Percentiles rank a stretch among this genome's conserved stretches.
These are phyloP conservation scores for Celastrina argiolus DNA, from an alignment of 2,888 invertebrate genomes.

Conservation along the genomic window DNA sequence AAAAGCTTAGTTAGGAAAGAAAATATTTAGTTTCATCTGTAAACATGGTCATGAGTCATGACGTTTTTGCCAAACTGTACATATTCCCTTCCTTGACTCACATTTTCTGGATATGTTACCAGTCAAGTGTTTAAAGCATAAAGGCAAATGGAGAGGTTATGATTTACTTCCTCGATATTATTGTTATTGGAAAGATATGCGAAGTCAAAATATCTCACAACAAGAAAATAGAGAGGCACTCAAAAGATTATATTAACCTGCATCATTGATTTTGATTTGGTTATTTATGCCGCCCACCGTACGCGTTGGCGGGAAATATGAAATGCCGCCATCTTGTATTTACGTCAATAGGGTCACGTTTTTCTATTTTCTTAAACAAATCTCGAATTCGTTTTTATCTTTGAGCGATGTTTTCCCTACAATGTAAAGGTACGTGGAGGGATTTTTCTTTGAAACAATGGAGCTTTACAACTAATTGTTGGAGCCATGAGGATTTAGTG, in stretches of 20 bases:
- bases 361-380: conserved; percentile 57
- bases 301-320: conserved; percentile 52
- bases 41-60: too few relatives aligned
- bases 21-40: too few relatives aligned
- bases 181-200: too few relatives aligned
- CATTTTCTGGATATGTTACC: too few relatives aligned
- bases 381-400: conserved; percentile 39
- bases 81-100: too few relatives aligned
- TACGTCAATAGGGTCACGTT: conserved; percentile 64
- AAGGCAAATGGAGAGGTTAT: too few relatives aligned
- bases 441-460: conserved; percentile 13
- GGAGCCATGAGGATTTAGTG: conserved; percentile 14
- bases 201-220: not conserved
- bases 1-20: too few relatives aligned
- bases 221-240: not conserved
- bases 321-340: conserved; percentile 58
- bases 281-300: conserved; percentile 32
- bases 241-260: not conserved
- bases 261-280: conserved; percentile 6
- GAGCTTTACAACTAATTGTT: conserved; percentile 20
- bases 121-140: too few relatives aligned
- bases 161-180: too few relatives aligned
- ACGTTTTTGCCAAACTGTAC: too few relatives aligned
- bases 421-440: conserved; percentile 27
- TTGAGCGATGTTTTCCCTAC: conserved; percentile 30